phyloP scores from a whole-genome alignment of 2,113 vertebrate genomes.

The Polyodon spathula region DNA sequence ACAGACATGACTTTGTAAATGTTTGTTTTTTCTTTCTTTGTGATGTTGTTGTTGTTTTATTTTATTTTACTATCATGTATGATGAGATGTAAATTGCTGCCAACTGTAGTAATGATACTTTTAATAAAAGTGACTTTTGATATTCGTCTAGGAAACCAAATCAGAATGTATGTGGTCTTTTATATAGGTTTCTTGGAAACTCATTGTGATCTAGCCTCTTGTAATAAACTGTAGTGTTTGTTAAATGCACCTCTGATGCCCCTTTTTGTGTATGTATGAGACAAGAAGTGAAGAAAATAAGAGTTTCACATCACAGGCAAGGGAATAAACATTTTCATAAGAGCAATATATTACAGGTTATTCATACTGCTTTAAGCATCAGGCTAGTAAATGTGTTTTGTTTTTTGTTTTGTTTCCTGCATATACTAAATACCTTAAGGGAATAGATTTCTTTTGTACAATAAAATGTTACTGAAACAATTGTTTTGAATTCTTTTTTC shows the following conservation, averaged over 20 bases:
- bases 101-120: constrained; percentile 99
- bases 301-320: neutral
- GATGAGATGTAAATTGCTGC: constrained; percentile 96
- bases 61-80: constrained; percentile 87
- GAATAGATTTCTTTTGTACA: no score
- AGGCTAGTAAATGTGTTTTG: neutral
- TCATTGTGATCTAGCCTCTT: constrained; percentile 38
- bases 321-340: neutral
- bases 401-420: no score
- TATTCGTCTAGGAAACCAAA: constrained; percentile 88
- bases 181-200: constrained; percentile 45
- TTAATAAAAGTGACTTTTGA: constrained; percentile 99
- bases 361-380: neutral
- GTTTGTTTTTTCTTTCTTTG: constrained; percentile 57
- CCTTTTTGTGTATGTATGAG: neutral
- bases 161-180: constrained; percentile 48
- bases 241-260: neutral
- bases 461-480: no score
- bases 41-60: constrained; percentile 49
- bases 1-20: constrained; percentile 99
- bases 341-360: neutral
- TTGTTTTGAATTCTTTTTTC: no score
- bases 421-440: no score
- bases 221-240: constrained; percentile 24
- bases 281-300: neutral